A percentile compares a stretch with the other conserved stretches of the same genome.
phyloP scores from a whole-genome alignment of 2,113 vertebrate genomes.

The Pluvianellus socialis region DNA sequence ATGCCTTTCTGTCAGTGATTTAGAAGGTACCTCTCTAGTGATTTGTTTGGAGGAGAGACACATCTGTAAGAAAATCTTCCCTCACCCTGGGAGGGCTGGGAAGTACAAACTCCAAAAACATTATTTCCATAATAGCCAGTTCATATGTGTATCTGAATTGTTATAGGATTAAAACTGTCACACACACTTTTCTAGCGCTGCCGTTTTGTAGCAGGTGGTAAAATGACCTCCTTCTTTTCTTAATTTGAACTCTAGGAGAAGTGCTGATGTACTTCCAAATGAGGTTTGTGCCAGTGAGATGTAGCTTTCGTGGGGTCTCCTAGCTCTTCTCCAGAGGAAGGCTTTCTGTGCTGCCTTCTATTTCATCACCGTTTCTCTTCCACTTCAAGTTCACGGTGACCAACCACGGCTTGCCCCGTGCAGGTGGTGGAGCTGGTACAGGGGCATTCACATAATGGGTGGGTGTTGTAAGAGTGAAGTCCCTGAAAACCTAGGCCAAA shows the following conservation, averaged over 20 bases:
- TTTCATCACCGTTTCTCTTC: neutral
- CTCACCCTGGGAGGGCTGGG: neutral
- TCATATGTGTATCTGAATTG: neutral
- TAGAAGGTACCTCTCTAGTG: neutral
- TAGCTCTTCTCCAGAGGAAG: neutral
- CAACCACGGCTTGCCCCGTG: accelerated
- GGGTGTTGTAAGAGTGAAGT: neutral
- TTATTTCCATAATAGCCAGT: neutral
- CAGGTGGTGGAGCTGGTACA: neutral
- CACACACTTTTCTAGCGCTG: neutral
- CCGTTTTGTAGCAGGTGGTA: neutral
- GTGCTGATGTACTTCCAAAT: accelerated
- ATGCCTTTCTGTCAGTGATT: neutral
- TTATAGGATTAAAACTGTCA: neutral
- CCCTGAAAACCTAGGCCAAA: neutral
- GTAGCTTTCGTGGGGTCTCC: neutral
- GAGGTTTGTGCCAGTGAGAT: neutral
- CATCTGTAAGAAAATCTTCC: neutral
- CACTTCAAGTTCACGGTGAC: neutral
- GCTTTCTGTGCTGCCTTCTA: neutral
- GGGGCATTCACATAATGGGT: neutral
- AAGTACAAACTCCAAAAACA: accelerated
- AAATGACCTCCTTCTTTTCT: neutral
- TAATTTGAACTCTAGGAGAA: neutral
- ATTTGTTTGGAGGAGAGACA: neutral